Conservation (phyloP, 2,113 vertebrate species). For the Megaceryle maxima region DNA sequence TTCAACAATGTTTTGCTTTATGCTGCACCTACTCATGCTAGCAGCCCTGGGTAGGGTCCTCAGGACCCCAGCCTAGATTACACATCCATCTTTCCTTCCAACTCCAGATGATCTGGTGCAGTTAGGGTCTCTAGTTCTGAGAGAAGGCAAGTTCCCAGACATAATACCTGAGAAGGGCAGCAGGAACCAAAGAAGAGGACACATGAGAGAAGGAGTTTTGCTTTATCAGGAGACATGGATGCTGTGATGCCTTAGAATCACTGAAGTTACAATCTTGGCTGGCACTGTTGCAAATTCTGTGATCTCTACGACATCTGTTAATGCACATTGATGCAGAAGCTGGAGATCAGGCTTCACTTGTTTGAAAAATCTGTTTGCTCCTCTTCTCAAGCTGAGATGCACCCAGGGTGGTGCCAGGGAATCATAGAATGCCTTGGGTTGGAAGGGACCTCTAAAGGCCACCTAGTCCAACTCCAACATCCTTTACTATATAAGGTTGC, state of each 20-base stretch:
- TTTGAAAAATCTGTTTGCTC: background rate
- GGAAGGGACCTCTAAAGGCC: too few relatives aligned
- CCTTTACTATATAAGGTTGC: too few relatives aligned
- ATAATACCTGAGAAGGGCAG: background rate
- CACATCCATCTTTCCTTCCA: background rate
- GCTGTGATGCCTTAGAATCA: background rate
- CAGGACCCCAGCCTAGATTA: background rate
- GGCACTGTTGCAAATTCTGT: background rate
- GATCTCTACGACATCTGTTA: background rate
- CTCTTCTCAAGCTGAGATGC: background rate
- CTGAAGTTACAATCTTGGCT: background rate
- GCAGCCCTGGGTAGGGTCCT: background rate
- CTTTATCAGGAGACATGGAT: background rate
- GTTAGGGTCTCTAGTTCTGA: background rate
- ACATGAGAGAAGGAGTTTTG: background rate
- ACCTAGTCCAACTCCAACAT: too few relatives aligned
- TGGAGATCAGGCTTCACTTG: background rate
- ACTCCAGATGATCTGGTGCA: background rate
- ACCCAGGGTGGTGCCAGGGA: background rate
- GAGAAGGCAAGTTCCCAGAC: background rate
- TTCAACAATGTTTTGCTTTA: accelerated
- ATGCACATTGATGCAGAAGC: accelerated
- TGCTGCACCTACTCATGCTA: background rate
- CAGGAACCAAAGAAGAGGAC: background rate
- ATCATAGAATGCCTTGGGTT: too few relatives aligned